Evolutionary conservation across 1,140 invertebrate genomes (phyloP).

Genomic region (Anadara kagoshimensis): DNA sequence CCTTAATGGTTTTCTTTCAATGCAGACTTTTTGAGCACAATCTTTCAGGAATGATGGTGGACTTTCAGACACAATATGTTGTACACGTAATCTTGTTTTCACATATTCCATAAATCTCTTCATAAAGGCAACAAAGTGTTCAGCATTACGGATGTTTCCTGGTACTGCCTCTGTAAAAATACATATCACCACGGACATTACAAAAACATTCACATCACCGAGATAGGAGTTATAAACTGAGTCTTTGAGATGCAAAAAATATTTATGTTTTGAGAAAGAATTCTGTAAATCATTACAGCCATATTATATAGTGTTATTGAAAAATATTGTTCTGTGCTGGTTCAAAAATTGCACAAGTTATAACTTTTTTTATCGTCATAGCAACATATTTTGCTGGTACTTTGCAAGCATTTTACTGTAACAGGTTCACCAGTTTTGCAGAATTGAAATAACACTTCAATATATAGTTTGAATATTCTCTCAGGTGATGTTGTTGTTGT

Average conservation of each 20-base stretch:
- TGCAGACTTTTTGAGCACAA: conserved; percentile 91
- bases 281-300: neutral
- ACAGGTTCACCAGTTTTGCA: too few species aligned
- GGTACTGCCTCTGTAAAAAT: conserved; percentile 90
- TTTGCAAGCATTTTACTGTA: too few species aligned
- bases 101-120: conserved; percentile 96
- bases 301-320: too few species aligned
- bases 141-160: conserved; percentile 97
- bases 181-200: neutral
- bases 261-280: too few species aligned
- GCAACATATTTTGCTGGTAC: too few species aligned
- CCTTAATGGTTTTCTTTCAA: conserved; percentile 95
- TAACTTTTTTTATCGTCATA: too few species aligned
- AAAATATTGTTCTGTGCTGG: too few species aligned
- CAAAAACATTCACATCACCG: neutral
- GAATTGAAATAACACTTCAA: too few species aligned
- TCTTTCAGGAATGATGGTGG: conserved; percentile 97
- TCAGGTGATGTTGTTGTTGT: too few species aligned
- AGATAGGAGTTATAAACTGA: too few species aligned
- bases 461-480: too few species aligned
- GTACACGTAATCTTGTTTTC: conserved; percentile 93
- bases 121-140: conserved; percentile 96
- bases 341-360: too few species aligned
- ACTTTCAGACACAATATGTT: conserved; percentile 97
- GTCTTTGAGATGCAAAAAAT: neutral